Evolutionary conservation across 2,888 invertebrate genomes (phyloP), one percentile per base, ranked within the genome.

Genomic region (Bruchidius siliquastri): DNA sequence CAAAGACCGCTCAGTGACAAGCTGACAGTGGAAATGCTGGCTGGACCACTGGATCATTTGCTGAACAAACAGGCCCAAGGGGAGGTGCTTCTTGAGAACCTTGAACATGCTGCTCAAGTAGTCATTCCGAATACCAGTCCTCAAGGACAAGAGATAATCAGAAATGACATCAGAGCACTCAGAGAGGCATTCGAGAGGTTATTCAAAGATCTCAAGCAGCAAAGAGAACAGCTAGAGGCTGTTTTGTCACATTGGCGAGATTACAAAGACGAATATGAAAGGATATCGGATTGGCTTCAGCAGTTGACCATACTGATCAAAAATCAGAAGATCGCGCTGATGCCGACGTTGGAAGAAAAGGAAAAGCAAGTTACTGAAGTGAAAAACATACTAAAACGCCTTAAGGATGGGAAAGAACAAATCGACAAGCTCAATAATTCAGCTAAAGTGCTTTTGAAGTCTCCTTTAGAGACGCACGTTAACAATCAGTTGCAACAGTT

Each of bases 11-110:
- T 96, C 0, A 93, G 95, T 79, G 96, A 96, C 81, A 95, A 96
- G 85, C 84, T 96, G 74, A 94, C 96, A 0, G 93, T 97, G 77
- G 96, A 97, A 84, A 94, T 94, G 82, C 94, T 95, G 6, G 94
- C 96, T 0, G 93, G 93, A 26, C 95, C 96, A n/a, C 89, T 96
- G 69, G 96, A 96, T 81, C 92, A 93, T 72, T 86, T 96, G 49
- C 88, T 96, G 30, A 96, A 96, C 81, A 96, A 96, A 83, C 94
- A 96, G 87, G 95, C 95, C 6, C 96, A 96, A 88, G 97, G 97
- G 2, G 96, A 96, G 85, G 87, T 96, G 0, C 87, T 96, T 71
- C 89, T 96, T 8, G 96, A 97, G 84, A 94, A 96, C 85, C 88
- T 96, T 70, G 93, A 94, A 77, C 96, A 96, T 80, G 94, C 95